These are phyloP conservation scores for Acanthoscelides obtectus DNA, from an alignment of 2,888 invertebrate genomes.

Conservation along the genomic window DNA sequence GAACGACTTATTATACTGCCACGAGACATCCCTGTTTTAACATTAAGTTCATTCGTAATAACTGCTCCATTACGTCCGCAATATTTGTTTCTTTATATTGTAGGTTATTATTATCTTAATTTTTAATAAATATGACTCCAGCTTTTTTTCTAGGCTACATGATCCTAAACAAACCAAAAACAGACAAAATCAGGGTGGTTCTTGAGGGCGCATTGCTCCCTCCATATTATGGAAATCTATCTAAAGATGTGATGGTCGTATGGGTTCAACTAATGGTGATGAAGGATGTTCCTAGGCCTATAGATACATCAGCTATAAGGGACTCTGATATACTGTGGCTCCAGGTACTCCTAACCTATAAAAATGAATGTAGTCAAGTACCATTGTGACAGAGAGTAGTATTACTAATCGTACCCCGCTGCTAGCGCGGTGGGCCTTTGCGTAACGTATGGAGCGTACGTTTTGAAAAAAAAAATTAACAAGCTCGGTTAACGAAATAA, in stretches of 20 bases:
- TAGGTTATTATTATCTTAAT: no score
- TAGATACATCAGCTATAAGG: conserved; percentile 27
- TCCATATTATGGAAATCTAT: conserved; percentile 50
- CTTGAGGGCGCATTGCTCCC: conserved; percentile 60
- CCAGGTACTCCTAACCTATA: conserved; percentile 23
- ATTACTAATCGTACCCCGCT: no score
- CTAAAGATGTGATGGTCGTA: conserved; percentile 46
- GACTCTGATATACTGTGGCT: conserved; percentile 43
- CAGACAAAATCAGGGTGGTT: conserved; percentile 50
- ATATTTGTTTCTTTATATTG: no score
- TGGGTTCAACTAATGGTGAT: conserved; percentile 49
- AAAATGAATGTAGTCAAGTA: background rate
- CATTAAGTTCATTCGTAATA: no score
- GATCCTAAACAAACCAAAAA: conserved; percentile 28
- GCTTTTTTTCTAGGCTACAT: conserved; percentile 29
- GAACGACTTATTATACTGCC: no score
- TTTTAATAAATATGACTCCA: background rate
- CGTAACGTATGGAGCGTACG: no score
- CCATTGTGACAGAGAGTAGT: no score
- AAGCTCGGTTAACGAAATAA: no score
- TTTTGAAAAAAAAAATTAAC: no score
- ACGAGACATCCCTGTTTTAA: no score
- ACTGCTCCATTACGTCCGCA: no score
- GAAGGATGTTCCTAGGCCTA: conserved; percentile 28
- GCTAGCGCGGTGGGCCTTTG: no score